A percentile compares a stretch with the other conserved stretches of the same genome.
Conservation (phyloP, 1,140 invertebrate species). For the Trichomalopsis sarcophagae region DNA sequence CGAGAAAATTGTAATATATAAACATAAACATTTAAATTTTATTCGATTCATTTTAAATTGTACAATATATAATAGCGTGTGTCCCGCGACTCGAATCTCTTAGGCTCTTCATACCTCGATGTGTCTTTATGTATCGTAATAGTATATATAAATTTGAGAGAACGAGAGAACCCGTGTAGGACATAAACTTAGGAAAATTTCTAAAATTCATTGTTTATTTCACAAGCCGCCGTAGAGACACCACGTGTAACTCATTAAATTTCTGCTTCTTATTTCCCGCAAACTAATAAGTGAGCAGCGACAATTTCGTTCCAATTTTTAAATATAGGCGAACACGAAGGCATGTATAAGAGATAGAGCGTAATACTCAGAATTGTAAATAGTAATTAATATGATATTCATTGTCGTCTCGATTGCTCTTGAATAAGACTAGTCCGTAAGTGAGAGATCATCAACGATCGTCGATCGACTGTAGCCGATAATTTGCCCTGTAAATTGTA, state of each 20-base stretch:
- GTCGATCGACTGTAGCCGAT: conserved; percentile 5
- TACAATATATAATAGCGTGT: background rate
- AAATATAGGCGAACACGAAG: too few relatives aligned
- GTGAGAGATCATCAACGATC: background rate
- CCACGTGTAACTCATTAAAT: background rate
- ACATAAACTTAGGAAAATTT: background rate
- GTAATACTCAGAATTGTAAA: conserved; percentile 43
- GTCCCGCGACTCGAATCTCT: background rate
- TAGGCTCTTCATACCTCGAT: conserved; percentile 11
- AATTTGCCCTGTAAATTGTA: conserved; percentile 52
- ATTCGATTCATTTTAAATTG: background rate
- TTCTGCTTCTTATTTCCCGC: background rate
- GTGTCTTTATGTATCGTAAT: conserved; percentile 36
- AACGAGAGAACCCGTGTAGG: background rate
- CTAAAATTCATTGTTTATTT: background rate
- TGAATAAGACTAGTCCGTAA: conserved; percentile 41
- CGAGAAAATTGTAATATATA: background rate
- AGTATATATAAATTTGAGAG: background rate
- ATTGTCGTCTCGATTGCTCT: conserved; percentile 45
- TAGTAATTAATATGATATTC: conserved; percentile 43
- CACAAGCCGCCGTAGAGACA: background rate
- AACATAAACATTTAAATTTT: background rate
- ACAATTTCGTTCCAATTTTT: background rate
- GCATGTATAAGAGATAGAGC: background rate
- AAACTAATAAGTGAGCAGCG: background rate